Evolutionary conservation across 2,888 invertebrate species (phyloP), one percentile per base, ranked within the genome.

Genomic region (Germaria angustata): DNA sequence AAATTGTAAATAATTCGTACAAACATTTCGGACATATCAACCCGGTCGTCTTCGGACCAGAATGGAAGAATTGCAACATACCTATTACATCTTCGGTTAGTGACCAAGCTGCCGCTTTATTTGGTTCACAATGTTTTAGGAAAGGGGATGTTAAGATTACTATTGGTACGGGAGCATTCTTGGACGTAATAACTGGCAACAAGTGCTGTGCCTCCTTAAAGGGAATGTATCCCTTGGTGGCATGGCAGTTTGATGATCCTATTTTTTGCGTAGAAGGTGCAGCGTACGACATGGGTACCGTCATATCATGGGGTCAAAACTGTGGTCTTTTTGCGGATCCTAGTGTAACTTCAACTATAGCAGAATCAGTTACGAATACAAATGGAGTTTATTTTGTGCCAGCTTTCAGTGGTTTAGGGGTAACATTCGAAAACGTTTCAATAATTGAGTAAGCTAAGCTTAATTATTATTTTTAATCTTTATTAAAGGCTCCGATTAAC

Each of bases 181-280:
- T 98, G 51, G 94, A 97, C 89, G 93, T 97, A 39, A 95, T 97
- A 88, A 97, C 97, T 0, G 96, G 96, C 0, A 84, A 87, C 0
- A 89, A 92, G 81, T 95, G 97, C 0, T 96, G 96, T 88, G 95
- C 97, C 0, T 96, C 96, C 57, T 92, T 96, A 4, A 94, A 94
- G 68, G 98, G 98, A 0, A 92, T 98, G 41, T 98, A 98, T 91
- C 99, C 99, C 0, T 91, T 99, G 24, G 95, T 99, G 39, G 98
- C 95, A 0, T 99, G 99, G 98, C 88, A 89, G 81, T 86, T 90
- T 7, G 41, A 71, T 24, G 55, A 66, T 0, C 92, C 94, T 39
- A 86, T 93, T n/a, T 98, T 94, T 89, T 92, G 96, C 41, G 95
- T 95, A 0, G 99, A 99, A 90, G 98, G 97, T 0, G 93, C 95